Evolutionary conservation across 2,113 vertebrate genomes (phyloP), one percentile per base, ranked within the genome.

Genomic region (Pao palembangensis): DNA sequence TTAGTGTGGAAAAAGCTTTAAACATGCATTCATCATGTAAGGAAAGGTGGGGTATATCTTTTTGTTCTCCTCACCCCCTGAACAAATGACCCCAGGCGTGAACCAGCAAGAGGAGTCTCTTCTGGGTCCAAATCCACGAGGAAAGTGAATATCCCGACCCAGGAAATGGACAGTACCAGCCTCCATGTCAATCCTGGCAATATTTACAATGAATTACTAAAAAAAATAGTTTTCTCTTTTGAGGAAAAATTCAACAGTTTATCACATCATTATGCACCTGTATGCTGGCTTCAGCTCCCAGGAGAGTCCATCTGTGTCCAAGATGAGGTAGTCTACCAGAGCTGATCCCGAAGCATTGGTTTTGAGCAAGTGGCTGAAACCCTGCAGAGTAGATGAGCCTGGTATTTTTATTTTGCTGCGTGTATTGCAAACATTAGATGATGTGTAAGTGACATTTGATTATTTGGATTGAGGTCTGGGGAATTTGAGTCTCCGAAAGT

Each of bases 81-180:
- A 85, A 80, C 92, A 93, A 69, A 92, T 78, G 48, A 89, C 78
- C 54, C 88, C 89, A n/a, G 79, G 77, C 3, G 85, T 88, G 61
- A 93, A 93, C 92, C 92, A 93, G 74, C 92, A 93, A 34, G 73
- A 67, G 3, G 89, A 51, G 47, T 93, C 92, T 21, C 57, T 83
- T 42, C 80, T 80, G 23, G 92, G 92, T 2, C 83, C 76, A 13
- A 71, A 75, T 1, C 80, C 81, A 5, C 38, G 48, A 19, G 92
- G 91, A 61, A 91, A 93, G 78, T 92, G 89, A 66, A 93, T 90
- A 1, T 84, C 73, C 66, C 68, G 73, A 25, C 92, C 92, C 46
- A 90, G 76, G 65, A 87, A 92, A 38, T 42, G 79, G 43, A 93
- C 81, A 78, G 71, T 68, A 3, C 80, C 69, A 0, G 61, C 69